Evolutionary conservation across 2,797 vertebrate genomes (phyloP).

Genomic region (Babyrousa celebensis): DNA sequence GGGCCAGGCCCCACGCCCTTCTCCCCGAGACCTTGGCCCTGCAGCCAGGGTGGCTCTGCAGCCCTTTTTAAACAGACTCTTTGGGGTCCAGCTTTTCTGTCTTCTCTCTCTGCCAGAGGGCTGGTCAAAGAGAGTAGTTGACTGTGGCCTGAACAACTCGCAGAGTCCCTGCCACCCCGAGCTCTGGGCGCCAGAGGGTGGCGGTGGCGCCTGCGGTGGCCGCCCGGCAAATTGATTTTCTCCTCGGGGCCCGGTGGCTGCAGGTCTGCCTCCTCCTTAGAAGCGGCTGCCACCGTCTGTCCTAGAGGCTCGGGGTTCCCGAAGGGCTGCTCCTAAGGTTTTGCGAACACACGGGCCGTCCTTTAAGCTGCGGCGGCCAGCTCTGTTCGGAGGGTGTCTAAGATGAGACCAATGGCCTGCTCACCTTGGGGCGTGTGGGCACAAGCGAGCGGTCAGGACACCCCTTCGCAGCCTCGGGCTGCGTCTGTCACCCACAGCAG

Average conservation of each 20-base stretch:
- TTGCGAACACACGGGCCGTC: fast-evolving
- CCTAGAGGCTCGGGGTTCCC: not conserved
- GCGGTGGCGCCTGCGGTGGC: fast-evolving
- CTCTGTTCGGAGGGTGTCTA: not conserved
- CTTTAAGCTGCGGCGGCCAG: not conserved
- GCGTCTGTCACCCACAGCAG: fast-evolving
- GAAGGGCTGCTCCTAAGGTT: not conserved
- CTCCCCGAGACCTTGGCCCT: not conserved
- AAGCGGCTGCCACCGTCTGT: not conserved
- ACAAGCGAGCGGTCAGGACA: fast-evolving
- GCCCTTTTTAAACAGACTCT: not conserved
- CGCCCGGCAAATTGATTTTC: fast-evolving
- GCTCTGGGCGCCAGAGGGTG: not conserved
- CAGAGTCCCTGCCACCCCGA: no score
- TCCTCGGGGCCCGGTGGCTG: fast-evolving
- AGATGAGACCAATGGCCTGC: no score
- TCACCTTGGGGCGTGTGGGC: not conserved
- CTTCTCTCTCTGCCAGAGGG: not conserved
- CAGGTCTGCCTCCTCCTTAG: not conserved
- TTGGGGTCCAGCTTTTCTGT: not conserved
- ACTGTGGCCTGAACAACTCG: not conserved
- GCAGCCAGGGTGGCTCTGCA: not conserved
- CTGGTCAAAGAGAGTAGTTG: not conserved
- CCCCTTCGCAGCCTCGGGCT: fast-evolving
- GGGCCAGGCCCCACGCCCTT: fast-evolving